These are phyloP conservation scores for Diplolepis rosae DNA, from an alignment of 2,888 invertebrate genomes.

Conservation along the genomic window DNA sequence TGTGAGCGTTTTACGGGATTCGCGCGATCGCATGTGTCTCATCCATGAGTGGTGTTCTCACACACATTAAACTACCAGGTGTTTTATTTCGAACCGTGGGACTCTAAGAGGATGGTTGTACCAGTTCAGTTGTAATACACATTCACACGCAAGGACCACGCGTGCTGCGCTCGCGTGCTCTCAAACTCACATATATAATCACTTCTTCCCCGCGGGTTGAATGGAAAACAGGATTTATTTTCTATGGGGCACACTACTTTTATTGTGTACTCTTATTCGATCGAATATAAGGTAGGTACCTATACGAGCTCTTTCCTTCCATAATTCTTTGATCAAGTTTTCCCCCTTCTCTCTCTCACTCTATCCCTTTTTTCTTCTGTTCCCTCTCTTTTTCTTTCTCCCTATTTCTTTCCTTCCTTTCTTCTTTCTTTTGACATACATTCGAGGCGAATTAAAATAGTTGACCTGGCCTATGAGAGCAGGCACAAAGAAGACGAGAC, in stretches of 20 bases:
- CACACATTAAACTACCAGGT: constrained; percentile 48
- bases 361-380: constrained; percentile 25
- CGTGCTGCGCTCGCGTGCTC: constrained; percentile 40
- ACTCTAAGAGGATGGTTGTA: constrained; percentile 50
- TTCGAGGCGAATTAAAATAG: constrained; percentile 53
- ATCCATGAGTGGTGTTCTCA: not conserved
- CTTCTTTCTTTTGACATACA: constrained; percentile 36
- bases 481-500: constrained; percentile 37
- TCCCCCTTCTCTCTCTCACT: constrained; percentile 35
- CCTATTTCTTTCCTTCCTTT: constrained; percentile 36
- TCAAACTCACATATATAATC: constrained; percentile 27
- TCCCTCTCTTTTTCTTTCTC: constrained; percentile 34
- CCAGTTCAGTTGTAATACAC: too few species aligned
- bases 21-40: constrained; percentile 6
- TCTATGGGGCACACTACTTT: constrained; percentile 60
- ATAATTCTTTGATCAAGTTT: constrained; percentile 51
- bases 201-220: constrained; percentile 57
- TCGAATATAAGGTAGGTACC: constrained; percentile 61
- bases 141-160: constrained; percentile 34
- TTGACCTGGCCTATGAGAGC: constrained; percentile 38
- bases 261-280: constrained; percentile 65
- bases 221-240: constrained; percentile 71
- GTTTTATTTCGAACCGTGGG: constrained; percentile 53
- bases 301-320: constrained; percentile 39
- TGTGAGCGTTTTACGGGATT: constrained; percentile 31